Percentiles rank a stretch among this genome's conserved stretches.
These are phyloP conservation scores for Trichopoda pennipes DNA, from an alignment of 2,888 invertebrate species.

Conservation along the genomic window DNA sequence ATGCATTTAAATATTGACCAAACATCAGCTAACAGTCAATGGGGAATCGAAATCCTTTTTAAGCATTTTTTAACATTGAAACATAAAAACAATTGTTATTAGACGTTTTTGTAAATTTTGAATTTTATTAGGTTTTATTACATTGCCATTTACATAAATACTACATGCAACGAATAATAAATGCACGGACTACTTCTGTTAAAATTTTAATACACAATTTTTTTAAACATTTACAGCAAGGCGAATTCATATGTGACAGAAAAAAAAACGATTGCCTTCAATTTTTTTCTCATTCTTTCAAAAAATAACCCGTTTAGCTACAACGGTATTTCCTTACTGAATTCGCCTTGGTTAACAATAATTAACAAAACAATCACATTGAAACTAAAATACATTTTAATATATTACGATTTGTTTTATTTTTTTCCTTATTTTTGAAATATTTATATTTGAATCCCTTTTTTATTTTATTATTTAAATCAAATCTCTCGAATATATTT, in stretches of 20 bases:
- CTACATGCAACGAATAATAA: slow-evolving; percentile 67
- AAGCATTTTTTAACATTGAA: too few relatives aligned
- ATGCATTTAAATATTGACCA: too few relatives aligned
- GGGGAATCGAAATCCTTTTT: too few relatives aligned
- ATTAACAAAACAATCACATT: slow-evolving; percentile 53
- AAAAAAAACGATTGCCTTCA: too few relatives aligned
- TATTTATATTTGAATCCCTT: slow-evolving; percentile 52
- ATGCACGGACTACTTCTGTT: slow-evolving; percentile 60
- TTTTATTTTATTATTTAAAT: slow-evolving; percentile 56
- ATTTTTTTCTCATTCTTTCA: too few relatives aligned
- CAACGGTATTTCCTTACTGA: too few relatives aligned
- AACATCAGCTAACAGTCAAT: too few relatives aligned
- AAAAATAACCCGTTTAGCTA: too few relatives aligned
- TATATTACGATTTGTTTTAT: slow-evolving; percentile 13
- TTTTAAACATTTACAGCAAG: slow-evolving; percentile 61
- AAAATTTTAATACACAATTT: slow-evolving; percentile 53
- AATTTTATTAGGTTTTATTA: slow-evolving; percentile 59
- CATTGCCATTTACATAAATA: slow-evolving; percentile 63
- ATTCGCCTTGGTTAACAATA: slow-evolving; percentile 3
- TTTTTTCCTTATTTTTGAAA: slow-evolving; percentile 29
- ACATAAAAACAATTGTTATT: background rate
- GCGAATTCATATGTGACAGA: too few relatives aligned
- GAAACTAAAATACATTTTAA: slow-evolving; percentile 40
- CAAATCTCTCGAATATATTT: slow-evolving; percentile 63
- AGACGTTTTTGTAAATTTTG: slow-evolving; percentile 43